Evolutionary conservation across 2,888 invertebrate species (phyloP).

Genomic region (Phyllotreta cruciferae): DNA sequence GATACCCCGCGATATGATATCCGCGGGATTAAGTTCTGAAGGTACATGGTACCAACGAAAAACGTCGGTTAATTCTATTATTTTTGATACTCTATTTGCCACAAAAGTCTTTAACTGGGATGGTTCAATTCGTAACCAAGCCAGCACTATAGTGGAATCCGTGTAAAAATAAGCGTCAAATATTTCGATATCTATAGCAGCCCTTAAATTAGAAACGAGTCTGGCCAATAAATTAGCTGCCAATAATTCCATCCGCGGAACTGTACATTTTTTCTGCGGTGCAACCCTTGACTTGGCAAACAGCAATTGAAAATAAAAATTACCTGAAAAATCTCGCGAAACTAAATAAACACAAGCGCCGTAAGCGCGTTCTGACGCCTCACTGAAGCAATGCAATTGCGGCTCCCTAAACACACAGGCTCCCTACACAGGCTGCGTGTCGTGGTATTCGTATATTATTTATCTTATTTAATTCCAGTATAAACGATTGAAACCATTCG

Average conservation of each 20-base stretch:
- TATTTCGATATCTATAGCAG: slow-evolving; percentile 17
- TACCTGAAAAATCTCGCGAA: slow-evolving; percentile 12
- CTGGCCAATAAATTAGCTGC: slow-evolving; percentile 31
- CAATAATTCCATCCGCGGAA: slow-evolving; percentile 34
- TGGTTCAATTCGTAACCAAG: slow-evolving; percentile 36
- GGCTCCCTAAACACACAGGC: too few species aligned
- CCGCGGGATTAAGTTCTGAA: slow-evolving; percentile 48
- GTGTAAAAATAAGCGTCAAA: slow-evolving; percentile 36
- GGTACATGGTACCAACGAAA: slow-evolving; percentile 46
- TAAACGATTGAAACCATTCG: too few species aligned
- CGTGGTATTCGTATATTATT: too few species aligned
- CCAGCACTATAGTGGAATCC: slow-evolving; percentile 39
- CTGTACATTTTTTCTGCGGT: slow-evolving; percentile 30
- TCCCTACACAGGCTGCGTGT: too few species aligned
- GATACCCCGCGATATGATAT: slow-evolving; percentile 47
- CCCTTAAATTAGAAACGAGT: slow-evolving; percentile 21
- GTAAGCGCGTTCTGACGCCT: background rate
- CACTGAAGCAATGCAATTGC: too few species aligned
- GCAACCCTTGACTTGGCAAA: slow-evolving; percentile 34
- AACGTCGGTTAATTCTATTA: slow-evolving; percentile 42
- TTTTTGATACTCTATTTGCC: slow-evolving; percentile 48
- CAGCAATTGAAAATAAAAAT: slow-evolving; percentile 23
- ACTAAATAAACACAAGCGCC: slow-evolving; percentile 28
- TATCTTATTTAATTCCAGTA: too few species aligned
- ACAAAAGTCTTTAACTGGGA: slow-evolving; percentile 39